A percentile compares a stretch with the other conserved stretches of the same genome.
Evolutionary conservation across 2,888 invertebrate genomes (phyloP).

Genomic region (Macaria notata): DNA sequence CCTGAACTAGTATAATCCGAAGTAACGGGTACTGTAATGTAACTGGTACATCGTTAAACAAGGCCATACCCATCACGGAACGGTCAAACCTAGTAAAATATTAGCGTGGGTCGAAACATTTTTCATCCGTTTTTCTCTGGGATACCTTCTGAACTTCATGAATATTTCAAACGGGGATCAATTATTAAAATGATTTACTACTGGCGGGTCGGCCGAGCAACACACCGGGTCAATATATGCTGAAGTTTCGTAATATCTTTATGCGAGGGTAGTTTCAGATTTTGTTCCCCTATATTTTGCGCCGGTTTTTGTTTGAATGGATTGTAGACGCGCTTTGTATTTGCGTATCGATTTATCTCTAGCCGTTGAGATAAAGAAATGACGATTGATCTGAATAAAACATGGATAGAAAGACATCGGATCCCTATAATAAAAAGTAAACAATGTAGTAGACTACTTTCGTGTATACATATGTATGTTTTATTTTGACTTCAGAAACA

Average conservation of each 20-base stretch:
- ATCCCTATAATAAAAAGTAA: no score
- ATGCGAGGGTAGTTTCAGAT: constrained; percentile 38
- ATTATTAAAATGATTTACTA: constrained; percentile 82
- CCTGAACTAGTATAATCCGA: background rate
- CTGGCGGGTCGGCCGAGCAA: constrained; percentile 53
- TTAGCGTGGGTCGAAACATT: constrained; percentile 59
- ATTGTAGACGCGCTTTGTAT: no score
- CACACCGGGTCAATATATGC: constrained; percentile 50
- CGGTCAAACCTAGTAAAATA: constrained; percentile 62
- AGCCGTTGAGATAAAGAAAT: no score
- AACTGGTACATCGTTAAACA: constrained; percentile 35
- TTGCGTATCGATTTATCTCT: no score
- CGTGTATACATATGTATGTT: no score
- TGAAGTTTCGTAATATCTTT: constrained; percentile 46
- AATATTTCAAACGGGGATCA: constrained; percentile 77
- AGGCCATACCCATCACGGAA: constrained; percentile 41
- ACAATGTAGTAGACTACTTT: no score
- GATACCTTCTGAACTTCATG: constrained; percentile 73
- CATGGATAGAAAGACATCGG: no score
- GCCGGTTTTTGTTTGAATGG: constrained; percentile 4
- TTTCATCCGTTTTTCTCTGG: constrained; percentile 69
- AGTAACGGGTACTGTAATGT: constrained; percentile 6
- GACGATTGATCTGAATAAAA: no score
- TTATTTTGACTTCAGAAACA: no score
- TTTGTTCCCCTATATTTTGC: constrained; percentile 34